phyloP scores from a whole-genome alignment of 1,140 invertebrate genomes.

The Drosophila mojavensis region DNA sequence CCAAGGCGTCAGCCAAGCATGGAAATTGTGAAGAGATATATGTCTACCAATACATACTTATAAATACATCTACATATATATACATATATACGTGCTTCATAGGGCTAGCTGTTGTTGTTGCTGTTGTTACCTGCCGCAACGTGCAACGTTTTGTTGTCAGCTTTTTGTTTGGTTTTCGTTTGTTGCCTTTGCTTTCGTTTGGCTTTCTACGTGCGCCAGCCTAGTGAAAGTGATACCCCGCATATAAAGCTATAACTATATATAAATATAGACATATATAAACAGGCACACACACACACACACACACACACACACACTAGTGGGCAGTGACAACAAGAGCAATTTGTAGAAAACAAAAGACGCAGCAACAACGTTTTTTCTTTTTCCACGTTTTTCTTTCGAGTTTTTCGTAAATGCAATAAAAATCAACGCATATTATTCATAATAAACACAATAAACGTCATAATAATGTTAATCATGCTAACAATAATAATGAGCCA shows the following conservation, averaged over 20 bases:
- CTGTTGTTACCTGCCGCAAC: constrained; percentile 45
- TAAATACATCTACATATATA: background rate
- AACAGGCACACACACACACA: constrained; percentile 33
- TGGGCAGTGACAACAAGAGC: constrained; percentile 58
- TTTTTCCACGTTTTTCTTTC: constrained; percentile 1
- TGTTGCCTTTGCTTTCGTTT: constrained; percentile 66
- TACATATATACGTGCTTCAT: constrained; percentile 1
- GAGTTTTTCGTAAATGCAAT: constrained; percentile 41
- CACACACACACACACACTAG: constrained; percentile 36
- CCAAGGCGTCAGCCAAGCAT: constrained; percentile 42
- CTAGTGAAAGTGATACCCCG: constrained; percentile 74
- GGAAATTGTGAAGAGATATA: constrained; percentile 34
- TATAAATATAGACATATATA: background rate
- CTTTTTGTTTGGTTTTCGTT: constrained; percentile 17
- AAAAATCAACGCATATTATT: constrained; percentile 51
- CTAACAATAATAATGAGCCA: constrained; percentile 64
- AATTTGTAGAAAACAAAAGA: constrained; percentile 55
- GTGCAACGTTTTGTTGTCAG: constrained; percentile 40
- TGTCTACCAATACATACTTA: background rate
- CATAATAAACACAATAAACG: constrained; percentile 6
- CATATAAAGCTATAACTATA: constrained; percentile 26
- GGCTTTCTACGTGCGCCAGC: constrained; percentile 77
- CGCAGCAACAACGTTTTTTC: constrained; percentile 7
- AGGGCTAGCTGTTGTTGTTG: constrained; percentile 17
- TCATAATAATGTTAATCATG: constrained; percentile 44